A percentile compares a stretch with the other conserved stretches of the same genome.
Conservation (phyloP, 2,888 invertebrate genomes). For the Dynastes tityus region DNA sequence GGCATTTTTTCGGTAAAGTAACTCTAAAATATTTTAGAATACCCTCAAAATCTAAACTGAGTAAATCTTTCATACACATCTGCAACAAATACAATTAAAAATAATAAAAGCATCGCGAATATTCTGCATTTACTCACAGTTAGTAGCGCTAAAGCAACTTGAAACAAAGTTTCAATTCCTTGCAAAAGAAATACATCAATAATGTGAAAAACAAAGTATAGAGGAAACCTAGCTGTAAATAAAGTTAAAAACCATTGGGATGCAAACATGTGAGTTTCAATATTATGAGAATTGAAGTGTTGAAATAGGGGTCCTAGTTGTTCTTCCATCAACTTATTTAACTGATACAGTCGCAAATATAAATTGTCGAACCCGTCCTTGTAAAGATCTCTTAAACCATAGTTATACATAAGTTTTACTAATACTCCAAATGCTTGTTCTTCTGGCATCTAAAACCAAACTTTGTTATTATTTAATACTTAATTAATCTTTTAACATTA, state of each 20-base stretch:
- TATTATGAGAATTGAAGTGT: constrained; percentile 85
- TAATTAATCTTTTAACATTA: no score
- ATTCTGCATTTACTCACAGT: constrained; percentile 75
- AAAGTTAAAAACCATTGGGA: constrained; percentile 99
- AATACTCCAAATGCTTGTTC: constrained; percentile 99
- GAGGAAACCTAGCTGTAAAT: constrained; percentile 99
- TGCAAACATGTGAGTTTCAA: constrained; percentile 99
- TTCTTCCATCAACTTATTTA: constrained; percentile 94
- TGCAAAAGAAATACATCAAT: constrained; percentile 96
- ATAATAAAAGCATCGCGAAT: no score
- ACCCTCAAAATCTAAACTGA: constrained; percentile 97
- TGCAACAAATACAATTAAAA: constrained; percentile 62
- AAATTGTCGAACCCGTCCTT: constrained; percentile 97
- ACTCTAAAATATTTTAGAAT: constrained; percentile 98
- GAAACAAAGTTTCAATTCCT: constrained; percentile 96
- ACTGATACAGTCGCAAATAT: constrained; percentile 94
- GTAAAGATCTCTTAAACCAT: constrained; percentile 94
- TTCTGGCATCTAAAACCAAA: constrained; percentile 93
- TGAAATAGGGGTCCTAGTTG: constrained; percentile 86
- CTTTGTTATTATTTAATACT: background rate
- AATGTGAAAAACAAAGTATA: constrained; percentile 97
- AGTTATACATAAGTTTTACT: constrained; percentile 97
- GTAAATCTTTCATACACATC: constrained; percentile 90
- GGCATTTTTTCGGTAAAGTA: constrained; percentile 95
- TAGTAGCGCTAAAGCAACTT: constrained; percentile 94